Evolutionary conservation across 2,113 vertebrate species (phyloP).

Genomic region (Festucalex cinctus): DNA sequence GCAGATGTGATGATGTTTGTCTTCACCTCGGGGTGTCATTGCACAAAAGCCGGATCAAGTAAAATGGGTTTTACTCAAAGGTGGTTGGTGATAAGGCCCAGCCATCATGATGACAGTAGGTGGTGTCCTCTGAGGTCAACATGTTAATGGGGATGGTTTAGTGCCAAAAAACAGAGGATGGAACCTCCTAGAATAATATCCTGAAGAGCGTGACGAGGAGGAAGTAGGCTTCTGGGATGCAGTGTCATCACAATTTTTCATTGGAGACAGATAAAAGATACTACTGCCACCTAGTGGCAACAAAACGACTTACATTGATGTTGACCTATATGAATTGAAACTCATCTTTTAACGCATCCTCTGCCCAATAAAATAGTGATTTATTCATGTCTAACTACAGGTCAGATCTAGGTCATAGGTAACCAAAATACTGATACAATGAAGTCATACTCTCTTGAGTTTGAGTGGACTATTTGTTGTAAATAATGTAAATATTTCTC

Average conservation of each 20-base stretch:
- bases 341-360: not conserved
- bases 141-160: not conserved
- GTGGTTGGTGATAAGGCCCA: not conserved
- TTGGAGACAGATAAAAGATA: not conserved
- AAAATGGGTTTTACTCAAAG: not conserved
- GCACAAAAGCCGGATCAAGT: not conserved
- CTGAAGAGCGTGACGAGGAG: not conserved
- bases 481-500: too few species aligned
- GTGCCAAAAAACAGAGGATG: not conserved
- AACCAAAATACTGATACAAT: too few species aligned
- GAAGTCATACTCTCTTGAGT: not conserved
- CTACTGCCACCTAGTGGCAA: not conserved
- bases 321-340: not conserved
- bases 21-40: not conserved
- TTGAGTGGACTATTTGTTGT: not conserved
- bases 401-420: too few species aligned
- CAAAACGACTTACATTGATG: not conserved
- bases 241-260: not conserved
- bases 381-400: constrained; percentile 1
- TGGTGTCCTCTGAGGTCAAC: not conserved
- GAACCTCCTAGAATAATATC: constrained; percentile 2
- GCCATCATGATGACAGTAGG: not conserved
- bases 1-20: constrained; percentile 6
- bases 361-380: not conserved
- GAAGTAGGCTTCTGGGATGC: not conserved